A percentile compares a stretch with the other conserved stretches of the same genome.
phyloP scores from a whole-genome alignment of 2,888 invertebrate genomes.

The Aphidoletes aphidimyza region DNA sequence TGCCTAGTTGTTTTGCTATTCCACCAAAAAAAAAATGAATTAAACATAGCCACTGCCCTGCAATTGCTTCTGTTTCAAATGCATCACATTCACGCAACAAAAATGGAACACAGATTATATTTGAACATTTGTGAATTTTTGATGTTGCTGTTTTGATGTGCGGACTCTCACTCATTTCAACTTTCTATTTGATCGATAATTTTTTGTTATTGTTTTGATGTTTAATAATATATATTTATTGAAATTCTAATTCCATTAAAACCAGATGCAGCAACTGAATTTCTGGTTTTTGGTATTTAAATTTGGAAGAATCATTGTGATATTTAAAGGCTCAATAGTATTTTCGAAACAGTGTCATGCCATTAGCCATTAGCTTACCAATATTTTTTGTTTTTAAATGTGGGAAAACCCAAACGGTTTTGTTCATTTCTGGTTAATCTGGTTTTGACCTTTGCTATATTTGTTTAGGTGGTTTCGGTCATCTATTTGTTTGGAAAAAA shows the following conservation, averaged over 20 bases:
- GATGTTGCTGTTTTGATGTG: no score
- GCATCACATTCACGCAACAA: no score
- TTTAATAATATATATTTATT: not conserved
- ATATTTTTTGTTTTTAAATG: not conserved
- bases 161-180: not conserved
- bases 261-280: not conserved
- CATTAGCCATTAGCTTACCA: not conserved
- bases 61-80: no score
- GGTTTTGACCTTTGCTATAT: slow-evolving; percentile 29
- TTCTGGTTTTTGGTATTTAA: not conserved
- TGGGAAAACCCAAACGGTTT: not conserved
- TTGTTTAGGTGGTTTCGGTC: slow-evolving; percentile 3
- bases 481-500: not conserved
- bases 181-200: not conserved
- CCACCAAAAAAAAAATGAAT: not conserved
- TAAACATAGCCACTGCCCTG: no score
- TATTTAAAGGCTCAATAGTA: not conserved
- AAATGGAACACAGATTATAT: no score
- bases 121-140: no score
- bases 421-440: slow-evolving; percentile 4
- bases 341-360: not conserved
- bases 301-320: not conserved
- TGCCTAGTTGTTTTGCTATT: not conserved
- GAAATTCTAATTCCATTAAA: slow-evolving; percentile 21
- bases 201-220: not conserved